A percentile compares a stretch with the other conserved stretches of the same genome.
These are phyloP conservation scores for Eutolmus rufibarbis DNA, from an alignment of 2,888 invertebrate genomes.

Conservation along the genomic window DNA sequence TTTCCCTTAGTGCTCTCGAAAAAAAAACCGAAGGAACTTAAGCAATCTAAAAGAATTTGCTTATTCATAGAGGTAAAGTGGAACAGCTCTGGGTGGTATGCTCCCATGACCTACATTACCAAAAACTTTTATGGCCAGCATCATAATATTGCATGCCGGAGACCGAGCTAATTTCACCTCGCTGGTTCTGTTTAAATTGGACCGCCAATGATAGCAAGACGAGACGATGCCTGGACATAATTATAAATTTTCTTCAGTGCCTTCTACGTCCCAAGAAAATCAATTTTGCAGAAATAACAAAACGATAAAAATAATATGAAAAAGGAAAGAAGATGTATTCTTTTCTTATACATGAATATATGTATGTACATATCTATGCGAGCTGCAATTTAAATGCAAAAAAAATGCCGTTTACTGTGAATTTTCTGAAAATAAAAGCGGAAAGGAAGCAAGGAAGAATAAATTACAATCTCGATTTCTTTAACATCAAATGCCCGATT, in stretches of 20 bases:
- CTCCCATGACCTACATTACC: constrained; percentile 6
- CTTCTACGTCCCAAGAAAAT: neutral
- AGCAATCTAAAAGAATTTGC: neutral
- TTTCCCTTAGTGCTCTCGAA: neutral
- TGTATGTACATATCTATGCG: neutral
- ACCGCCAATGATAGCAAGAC: neutral
- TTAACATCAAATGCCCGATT: neutral
- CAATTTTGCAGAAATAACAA: neutral
- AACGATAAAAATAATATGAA: neutral
- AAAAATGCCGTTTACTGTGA: neutral
- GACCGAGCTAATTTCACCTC: neutral
- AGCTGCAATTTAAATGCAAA: neutral
- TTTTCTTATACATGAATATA: neutral
- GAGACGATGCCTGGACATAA: neutral
- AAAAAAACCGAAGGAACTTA: neutral
- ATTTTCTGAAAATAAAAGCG: neutral
- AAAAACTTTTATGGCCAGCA: neutral
- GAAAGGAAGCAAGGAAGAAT: neutral
- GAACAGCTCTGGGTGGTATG: neutral
- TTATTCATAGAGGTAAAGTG: neutral
- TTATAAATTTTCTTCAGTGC: neutral
- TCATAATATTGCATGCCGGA: neutral
- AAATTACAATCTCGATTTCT: neutral
- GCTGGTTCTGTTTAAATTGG: neutral
- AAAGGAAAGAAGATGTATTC: neutral